Percentiles rank a stretch among this genome's conserved stretches.
phyloP scores from a whole-genome alignment of 2,797 vertebrate genomes.

The Sebastes itinus region DNA sequence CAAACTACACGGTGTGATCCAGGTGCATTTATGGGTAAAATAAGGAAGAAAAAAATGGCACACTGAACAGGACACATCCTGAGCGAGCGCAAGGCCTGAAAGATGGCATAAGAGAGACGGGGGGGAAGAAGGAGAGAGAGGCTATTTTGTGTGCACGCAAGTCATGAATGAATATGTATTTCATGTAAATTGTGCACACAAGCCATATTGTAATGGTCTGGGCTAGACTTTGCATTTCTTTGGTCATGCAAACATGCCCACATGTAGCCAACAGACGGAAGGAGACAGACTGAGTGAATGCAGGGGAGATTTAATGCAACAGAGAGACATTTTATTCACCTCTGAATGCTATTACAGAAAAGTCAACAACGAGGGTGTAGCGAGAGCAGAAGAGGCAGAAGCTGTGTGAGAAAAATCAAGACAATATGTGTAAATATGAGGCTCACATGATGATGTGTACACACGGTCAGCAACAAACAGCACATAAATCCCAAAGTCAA shows the following conservation, averaged over 20 bases:
- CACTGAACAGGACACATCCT: background rate
- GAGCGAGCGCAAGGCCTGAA: background rate
- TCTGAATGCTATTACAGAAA: conserved; percentile 15
- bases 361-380: background rate
- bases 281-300: conserved; percentile 14
- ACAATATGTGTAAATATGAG: conserved; percentile 1
- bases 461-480: conserved; percentile 10
- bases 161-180: conserved; percentile 71
- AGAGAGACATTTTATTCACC: conserved; percentile 37
- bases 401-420: background rate
- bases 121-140: background rate
- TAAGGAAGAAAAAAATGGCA: background rate
- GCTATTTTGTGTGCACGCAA: conserved; percentile 42
- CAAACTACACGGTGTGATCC: conserved; percentile 17
- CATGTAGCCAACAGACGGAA: conserved; percentile 54
- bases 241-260: conserved; percentile 73
- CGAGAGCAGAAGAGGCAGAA: background rate
- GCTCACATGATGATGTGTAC: conserved; percentile 6
- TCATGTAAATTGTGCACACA: conserved; percentile 71
- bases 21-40: conserved; percentile 15
- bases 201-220: conserved; percentile 58
- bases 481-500: conserved; percentile 63
- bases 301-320: conserved; percentile 30
- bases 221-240: conserved; percentile 72
- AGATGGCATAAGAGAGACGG: background rate